These are phyloP conservation scores for Psittacus erithacus DNA, from an alignment of 2,113 vertebrate genomes.

Conservation along the genomic window DNA sequence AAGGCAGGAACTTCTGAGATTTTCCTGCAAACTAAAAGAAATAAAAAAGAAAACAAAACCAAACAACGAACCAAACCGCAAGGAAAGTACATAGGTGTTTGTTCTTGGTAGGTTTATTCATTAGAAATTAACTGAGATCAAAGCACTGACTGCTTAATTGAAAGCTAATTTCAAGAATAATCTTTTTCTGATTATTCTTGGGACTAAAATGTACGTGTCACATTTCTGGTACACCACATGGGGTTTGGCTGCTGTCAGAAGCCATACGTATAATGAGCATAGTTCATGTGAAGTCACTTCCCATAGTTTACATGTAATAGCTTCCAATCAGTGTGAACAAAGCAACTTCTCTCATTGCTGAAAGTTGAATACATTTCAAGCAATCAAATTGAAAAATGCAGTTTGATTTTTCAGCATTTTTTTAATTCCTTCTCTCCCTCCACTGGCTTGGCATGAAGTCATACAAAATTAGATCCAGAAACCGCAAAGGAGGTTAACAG, in stretches of 20 bases:
- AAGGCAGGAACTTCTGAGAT: neutral
- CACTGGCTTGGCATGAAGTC: neutral
- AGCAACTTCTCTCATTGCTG: neutral
- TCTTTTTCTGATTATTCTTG: neutral
- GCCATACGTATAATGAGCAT: neutral
- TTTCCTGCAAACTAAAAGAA: neutral
- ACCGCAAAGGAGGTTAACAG: neutral
- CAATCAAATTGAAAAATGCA: neutral
- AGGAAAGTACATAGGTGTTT: neutral
- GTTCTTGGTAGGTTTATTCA: neutral
- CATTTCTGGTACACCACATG: neutral
- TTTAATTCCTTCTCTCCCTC: neutral
- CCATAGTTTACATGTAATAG: neutral
- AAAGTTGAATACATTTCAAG: conserved; percentile 24
- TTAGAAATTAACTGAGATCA: conserved; percentile 16
- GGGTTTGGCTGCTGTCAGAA: conserved; percentile 33
- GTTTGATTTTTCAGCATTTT: neutral
- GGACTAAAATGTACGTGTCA: neutral
- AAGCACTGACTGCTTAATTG: neutral
- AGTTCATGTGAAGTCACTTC: conserved; percentile 36
- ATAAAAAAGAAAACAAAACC: neutral
- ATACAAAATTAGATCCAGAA: conserved; percentile 55
- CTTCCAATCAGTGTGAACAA: conserved; percentile 8
- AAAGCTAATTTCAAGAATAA: conserved; percentile 1
- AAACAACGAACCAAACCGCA: neutral